phyloP scores from a whole-genome alignment of 2,797 vertebrate species.

The Xiphophorus birchmanni region DNA sequence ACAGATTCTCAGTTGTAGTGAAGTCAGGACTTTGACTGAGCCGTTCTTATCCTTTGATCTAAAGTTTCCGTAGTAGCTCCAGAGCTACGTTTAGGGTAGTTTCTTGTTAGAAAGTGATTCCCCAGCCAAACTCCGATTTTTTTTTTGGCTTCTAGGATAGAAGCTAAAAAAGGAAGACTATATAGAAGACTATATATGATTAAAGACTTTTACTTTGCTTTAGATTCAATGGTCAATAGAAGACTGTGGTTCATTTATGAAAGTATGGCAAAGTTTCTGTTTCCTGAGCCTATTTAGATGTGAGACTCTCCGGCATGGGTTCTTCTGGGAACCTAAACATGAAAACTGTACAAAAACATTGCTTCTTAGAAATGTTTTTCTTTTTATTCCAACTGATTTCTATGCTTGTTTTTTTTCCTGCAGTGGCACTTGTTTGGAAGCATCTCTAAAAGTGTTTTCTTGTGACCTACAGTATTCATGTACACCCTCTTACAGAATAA shows the following conservation, averaged over 20 bases:
- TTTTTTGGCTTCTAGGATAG: not conserved
- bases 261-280: not conserved
- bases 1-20: not conserved
- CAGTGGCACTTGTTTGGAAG: not conserved
- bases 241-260: not conserved
- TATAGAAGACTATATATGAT: not conserved
- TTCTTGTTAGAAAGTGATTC: not conserved
- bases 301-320: not conserved
- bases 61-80: not conserved
- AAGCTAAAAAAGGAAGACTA: no score
- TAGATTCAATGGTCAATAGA: not conserved
- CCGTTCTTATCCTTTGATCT: not conserved
- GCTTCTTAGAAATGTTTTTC: not conserved
- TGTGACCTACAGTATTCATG: not conserved
- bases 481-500: conserved; percentile 90
- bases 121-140: not conserved
- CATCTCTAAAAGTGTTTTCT: not conserved
- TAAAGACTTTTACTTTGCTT: not conserved
- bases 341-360: not conserved
- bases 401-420: not conserved
- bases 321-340: not conserved
- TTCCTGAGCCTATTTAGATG: not conserved
- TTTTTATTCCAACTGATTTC: not conserved
- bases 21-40: not conserved
- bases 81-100: not conserved